Evolutionary conservation across 2,888 invertebrate species (phyloP).

Genomic region (Rhingia campestris): DNA sequence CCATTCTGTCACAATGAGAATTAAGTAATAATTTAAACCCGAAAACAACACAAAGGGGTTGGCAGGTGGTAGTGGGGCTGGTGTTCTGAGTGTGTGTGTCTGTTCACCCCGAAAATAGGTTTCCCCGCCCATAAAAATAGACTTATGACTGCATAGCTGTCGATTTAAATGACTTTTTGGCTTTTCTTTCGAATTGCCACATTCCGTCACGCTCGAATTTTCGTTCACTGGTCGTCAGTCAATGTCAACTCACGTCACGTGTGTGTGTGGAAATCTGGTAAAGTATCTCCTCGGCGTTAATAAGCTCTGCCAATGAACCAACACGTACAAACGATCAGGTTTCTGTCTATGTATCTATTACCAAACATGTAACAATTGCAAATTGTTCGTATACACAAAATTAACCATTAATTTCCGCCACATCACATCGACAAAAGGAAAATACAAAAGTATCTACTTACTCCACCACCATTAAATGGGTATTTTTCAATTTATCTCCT

Average conservation of each 20-base stretch:
- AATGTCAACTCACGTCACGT: neutral
- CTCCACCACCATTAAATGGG: slow-evolving; percentile 40
- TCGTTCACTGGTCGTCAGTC: neutral
- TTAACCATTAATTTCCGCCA: slow-evolving; percentile 2
- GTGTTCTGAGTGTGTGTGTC: too few species aligned
- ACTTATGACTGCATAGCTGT: too few species aligned
- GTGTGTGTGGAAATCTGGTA: neutral
- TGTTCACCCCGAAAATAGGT: too few species aligned
- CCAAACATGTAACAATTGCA: neutral
- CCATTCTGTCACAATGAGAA: too few species aligned
- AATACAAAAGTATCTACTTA: slow-evolving; percentile 31
- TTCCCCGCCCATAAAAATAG: too few species aligned
- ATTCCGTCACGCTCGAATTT: too few species aligned
- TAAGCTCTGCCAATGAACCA: too few species aligned
- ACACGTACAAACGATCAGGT: neutral
- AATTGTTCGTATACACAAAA: neutral
- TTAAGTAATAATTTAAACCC: too few species aligned
- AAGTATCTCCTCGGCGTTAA: neutral
- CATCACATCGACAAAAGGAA: neutral
- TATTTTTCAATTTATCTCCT: slow-evolving; percentile 73
- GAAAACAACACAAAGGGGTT: too few species aligned
- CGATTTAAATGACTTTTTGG: too few species aligned
- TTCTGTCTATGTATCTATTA: neutral
- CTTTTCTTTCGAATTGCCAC: too few species aligned
- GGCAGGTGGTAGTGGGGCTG: too few species aligned